Evolutionary conservation across 2,888 invertebrate genomes (phyloP).

Genomic region (Neocrepidodera transversa): DNA sequence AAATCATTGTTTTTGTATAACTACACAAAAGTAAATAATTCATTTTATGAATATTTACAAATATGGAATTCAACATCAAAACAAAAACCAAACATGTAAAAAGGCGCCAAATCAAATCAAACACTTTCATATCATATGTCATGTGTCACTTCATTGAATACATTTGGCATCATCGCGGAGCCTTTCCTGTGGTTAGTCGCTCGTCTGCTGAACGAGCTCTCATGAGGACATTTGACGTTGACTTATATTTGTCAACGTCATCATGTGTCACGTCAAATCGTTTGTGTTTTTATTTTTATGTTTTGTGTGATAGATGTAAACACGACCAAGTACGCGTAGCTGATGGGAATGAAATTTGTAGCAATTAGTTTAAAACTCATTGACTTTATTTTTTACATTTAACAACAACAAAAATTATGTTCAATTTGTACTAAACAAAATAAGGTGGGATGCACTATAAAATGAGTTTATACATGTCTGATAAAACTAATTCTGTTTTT

Average conservation of each 20-base stretch:
- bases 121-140: no score
- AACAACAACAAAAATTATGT: constrained; percentile 1
- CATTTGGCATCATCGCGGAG: no score
- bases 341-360: constrained; percentile 19
- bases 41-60: no score
- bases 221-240: no score
- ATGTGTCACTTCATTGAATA: no score
- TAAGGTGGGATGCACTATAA: neutral
- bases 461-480: neutral
- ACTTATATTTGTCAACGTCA: neutral
- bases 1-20: no score
- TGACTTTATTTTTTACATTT: constrained; percentile 15
- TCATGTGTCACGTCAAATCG: neutral
- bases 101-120: no score
- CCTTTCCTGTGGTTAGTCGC: no score
- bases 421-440: neutral
- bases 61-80: no score
- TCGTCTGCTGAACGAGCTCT: no score
- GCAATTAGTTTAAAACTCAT: constrained; percentile 10
- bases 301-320: constrained; percentile 12
- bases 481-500: neutral
- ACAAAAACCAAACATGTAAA: no score
- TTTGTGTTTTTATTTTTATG: neutral
- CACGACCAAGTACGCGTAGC: constrained; percentile 20
- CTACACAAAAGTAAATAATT: no score